A percentile compares a stretch with the other conserved stretches of the same genome.
These are phyloP conservation scores for Daphoenositta chrysoptera DNA, from an alignment of 2,113 vertebrate genomes.

Conservation along the genomic window DNA sequence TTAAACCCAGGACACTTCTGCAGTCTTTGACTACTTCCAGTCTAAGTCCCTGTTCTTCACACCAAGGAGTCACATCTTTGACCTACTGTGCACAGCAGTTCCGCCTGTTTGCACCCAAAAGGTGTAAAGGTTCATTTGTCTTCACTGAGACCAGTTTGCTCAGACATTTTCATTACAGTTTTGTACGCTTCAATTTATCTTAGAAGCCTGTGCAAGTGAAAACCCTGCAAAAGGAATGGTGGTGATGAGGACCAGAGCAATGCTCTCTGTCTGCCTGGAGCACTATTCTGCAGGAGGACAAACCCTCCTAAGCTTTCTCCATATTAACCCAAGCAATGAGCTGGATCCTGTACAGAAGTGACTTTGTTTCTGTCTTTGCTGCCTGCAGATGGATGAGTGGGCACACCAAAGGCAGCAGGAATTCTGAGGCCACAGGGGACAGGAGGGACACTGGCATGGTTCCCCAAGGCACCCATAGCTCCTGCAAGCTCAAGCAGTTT, in stretches of 20 bases:
- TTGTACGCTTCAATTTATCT: neutral
- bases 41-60: neutral
- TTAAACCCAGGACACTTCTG: neutral
- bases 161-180: slow-evolving; percentile 25
- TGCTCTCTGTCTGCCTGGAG: neutral
- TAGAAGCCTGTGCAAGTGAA: neutral
- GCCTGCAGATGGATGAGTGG: neutral
- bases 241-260: neutral
- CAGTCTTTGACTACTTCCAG: neutral
- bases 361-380: neutral
- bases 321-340: neutral
- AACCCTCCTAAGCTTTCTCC: neutral
- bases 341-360: neutral
- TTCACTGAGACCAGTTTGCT: neutral
- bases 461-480: neutral
- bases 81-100: neutral
- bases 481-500: neutral
- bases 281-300: neutral
- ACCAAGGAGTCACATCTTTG: neutral
- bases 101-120: neutral
- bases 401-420: neutral
- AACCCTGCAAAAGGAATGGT: neutral
- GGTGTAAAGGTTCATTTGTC: neutral
- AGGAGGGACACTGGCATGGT: neutral
- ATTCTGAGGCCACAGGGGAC: neutral